phyloP scores from a whole-genome alignment of 2,113 vertebrate genomes.

The Bubo scandiacus region DNA sequence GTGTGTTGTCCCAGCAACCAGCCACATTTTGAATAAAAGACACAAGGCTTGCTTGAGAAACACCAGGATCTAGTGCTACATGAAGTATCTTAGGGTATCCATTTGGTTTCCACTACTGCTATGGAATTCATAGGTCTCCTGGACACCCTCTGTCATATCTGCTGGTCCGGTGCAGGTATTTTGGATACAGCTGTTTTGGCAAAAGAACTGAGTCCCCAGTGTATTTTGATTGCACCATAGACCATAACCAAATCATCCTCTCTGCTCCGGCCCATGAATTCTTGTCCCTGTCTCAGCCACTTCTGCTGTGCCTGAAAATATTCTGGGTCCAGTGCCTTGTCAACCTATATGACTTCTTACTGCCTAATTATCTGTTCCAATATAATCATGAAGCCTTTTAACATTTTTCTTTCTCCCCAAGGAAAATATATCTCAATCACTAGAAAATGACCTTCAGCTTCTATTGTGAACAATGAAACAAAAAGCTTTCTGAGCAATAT shows the following conservation, averaged over 20 bases:
- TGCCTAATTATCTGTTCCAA: conserved; percentile 26
- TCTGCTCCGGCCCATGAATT: neutral
- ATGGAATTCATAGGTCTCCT: neutral
- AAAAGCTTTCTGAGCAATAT: neutral
- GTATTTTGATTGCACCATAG: neutral
- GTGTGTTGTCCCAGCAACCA: neutral
- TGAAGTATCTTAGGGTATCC: neutral
- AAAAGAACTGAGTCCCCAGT: neutral
- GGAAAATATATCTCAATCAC: conserved; percentile 27
- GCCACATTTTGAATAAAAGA: neutral
- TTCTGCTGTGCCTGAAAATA: neutral
- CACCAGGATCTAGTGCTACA: neutral
- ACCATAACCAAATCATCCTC: neutral
- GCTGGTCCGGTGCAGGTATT: neutral
- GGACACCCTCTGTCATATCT: neutral
- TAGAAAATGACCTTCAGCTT: conserved; percentile 49
- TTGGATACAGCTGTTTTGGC: neutral
- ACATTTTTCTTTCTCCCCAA: conserved; percentile 24
- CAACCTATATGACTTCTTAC: neutral
- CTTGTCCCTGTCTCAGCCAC: neutral
- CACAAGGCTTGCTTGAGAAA: neutral
- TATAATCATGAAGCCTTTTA: conserved; percentile 26
- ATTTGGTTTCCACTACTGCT: neutral
- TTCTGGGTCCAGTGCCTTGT: neutral
- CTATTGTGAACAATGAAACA: neutral